Conservation (phyloP, 1,140 invertebrate genomes). For the Mycetomoellerius zeteki region DNA sequence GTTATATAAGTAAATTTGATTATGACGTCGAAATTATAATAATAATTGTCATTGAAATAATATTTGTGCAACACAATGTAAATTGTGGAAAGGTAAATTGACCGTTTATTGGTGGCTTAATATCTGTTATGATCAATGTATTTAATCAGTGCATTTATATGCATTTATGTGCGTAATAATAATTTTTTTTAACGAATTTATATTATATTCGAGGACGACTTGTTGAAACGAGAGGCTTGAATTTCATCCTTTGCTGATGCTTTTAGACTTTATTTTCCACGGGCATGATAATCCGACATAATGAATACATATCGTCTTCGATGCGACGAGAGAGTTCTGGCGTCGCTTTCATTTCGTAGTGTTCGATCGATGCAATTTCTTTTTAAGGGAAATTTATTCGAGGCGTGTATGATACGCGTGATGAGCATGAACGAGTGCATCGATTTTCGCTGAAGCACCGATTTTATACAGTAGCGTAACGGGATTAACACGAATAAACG, state of each 20-base stretch:
- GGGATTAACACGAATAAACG: conserved; percentile 12
- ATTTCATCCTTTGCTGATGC: background rate
- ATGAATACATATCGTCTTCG: background rate
- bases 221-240: background rate
- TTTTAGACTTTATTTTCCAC: background rate
- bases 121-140: background rate
- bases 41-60: conserved; percentile 14
- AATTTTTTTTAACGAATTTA: background rate
- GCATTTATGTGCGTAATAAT: background rate
- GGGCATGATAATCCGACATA: background rate
- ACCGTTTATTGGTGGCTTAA: background rate
- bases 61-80: background rate
- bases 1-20: conserved; percentile 21
- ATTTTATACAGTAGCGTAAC: conserved; percentile 34
- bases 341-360: conserved; percentile 5
- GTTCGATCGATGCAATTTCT: background rate
- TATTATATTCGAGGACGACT: background rate
- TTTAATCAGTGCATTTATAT: background rate
- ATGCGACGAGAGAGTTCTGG: background rate
- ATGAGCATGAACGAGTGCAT: conserved; percentile 48
- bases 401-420: background rate
- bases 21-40: background rate
- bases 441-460: conserved; percentile 30
- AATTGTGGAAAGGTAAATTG: background rate
- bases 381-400: conserved; percentile 31